These are phyloP conservation scores for Diogma glabrata DNA, from an alignment of 2,888 invertebrate species.

Conservation along the genomic window DNA sequence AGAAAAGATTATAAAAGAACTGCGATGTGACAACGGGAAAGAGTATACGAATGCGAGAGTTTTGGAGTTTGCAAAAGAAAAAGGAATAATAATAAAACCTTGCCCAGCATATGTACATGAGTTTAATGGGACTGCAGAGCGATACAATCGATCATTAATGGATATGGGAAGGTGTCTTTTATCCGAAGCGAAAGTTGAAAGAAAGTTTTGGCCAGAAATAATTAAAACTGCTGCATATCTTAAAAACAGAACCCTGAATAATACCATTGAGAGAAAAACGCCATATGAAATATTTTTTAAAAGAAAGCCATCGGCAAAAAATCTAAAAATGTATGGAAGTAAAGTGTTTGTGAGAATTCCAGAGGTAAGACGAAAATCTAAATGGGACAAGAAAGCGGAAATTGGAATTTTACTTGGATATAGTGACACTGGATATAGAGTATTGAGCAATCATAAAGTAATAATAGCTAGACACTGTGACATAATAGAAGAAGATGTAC, in stretches of 20 bases:
- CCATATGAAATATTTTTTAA: neutral
- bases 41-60: conserved; percentile 13
- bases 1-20: conserved; percentile 15
- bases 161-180: conserved; percentile 19
- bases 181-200: conserved; percentile 20
- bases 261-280: neutral
- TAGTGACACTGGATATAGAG: too few species aligned
- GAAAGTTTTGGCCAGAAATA: conserved; percentile 11
- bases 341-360: too few species aligned
- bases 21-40: conserved; percentile 19
- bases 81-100: conserved; percentile 18
- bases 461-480: conserved; percentile 22
- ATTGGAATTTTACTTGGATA: too few species aligned
- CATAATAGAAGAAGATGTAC: conserved; percentile 21
- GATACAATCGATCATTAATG: conserved; percentile 20
- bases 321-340: neutral
- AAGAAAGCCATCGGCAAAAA: neutral
- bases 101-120: conserved; percentile 22
- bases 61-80: conserved; percentile 17
- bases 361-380: neutral
- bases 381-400: neutral
- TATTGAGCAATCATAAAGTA: too few species aligned
- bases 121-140: conserved; percentile 21
- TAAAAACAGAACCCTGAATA: neutral
- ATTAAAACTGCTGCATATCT: neutral